Conservation (phyloP, 1,140 invertebrate genomes). For the Plectus sambesii region DNA sequence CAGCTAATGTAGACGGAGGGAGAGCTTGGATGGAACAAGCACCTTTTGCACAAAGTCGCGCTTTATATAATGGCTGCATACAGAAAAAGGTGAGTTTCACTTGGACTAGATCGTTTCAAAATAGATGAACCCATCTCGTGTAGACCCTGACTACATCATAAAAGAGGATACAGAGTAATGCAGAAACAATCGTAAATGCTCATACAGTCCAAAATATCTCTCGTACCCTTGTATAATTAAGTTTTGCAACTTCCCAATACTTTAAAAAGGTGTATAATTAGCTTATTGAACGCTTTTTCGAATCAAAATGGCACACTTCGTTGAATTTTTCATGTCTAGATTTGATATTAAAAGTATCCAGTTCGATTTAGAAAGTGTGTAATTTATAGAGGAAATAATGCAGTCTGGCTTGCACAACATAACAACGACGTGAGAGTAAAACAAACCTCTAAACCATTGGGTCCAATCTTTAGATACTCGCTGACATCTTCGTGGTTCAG, state of each 20-base stretch:
- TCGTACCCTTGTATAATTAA: no score
- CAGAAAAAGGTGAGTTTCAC: not conserved
- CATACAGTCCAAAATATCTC: no score
- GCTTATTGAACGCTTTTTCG: no score
- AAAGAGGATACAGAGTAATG: no score
- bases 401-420: not conserved
- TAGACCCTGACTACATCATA: no score
- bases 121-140: not conserved
- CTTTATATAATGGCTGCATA: not conserved
- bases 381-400: not conserved
- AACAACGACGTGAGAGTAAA: not conserved
- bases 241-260: no score
- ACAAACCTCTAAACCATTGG: constrained; percentile 69
- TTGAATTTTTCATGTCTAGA: no score
- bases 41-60: constrained; percentile 9
- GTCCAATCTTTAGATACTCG: constrained; percentile 84
- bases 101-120: constrained; percentile 8
- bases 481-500: constrained; percentile 81
- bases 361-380: not conserved
- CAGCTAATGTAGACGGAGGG: constrained; percentile 17
- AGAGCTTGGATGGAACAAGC: constrained; percentile 10
- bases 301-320: no score
- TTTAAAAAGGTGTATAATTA: no score
- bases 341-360: not conserved
- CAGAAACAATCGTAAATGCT: no score